Percentiles rank a stretch among this genome's conserved stretches.
Conservation (phyloP, 2,113 vertebrate species). For the Psophia crepitans region DNA sequence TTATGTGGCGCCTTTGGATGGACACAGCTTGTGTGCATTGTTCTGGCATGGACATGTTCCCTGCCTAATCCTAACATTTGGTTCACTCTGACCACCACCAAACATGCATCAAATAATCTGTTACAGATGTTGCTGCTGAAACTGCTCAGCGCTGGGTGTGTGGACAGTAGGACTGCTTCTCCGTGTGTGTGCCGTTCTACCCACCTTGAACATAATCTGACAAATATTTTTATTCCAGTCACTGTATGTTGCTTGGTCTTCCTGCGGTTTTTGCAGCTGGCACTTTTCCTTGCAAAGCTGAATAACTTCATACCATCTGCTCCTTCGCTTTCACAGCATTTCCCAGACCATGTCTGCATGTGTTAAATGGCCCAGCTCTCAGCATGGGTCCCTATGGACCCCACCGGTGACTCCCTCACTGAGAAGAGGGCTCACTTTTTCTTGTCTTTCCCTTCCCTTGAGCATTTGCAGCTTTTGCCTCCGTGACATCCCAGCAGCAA, state of each 20-base stretch:
- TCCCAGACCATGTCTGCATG: rapidly evolving
- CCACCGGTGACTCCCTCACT: neutral
- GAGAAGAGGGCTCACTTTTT: neutral
- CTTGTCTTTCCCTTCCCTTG: neutral
- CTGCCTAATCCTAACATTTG: too few relatives aligned
- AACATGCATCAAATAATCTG: neutral
- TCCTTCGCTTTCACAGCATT: neutral
- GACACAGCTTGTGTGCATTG: neutral
- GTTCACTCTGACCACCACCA: neutral
- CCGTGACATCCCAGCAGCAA: neutral
- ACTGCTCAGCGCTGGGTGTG: neutral
- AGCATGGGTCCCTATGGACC: neutral
- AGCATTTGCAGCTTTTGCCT: neutral
- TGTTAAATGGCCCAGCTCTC: neutral
- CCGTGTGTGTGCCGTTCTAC: rapidly evolving
- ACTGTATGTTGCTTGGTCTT: rapidly evolving
- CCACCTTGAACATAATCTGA: neutral
- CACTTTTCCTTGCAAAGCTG: neutral
- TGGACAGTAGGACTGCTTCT: rapidly evolving
- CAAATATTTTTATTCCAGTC: too few relatives aligned
- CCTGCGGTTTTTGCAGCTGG: neutral
- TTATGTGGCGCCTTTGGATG: neutral
- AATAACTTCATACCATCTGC: neutral
- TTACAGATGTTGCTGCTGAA: neutral
- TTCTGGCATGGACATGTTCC: rapidly evolving